Evolutionary conservation across 2,888 invertebrate genomes (phyloP).

Genomic region (Drosophila sordidula): DNA sequence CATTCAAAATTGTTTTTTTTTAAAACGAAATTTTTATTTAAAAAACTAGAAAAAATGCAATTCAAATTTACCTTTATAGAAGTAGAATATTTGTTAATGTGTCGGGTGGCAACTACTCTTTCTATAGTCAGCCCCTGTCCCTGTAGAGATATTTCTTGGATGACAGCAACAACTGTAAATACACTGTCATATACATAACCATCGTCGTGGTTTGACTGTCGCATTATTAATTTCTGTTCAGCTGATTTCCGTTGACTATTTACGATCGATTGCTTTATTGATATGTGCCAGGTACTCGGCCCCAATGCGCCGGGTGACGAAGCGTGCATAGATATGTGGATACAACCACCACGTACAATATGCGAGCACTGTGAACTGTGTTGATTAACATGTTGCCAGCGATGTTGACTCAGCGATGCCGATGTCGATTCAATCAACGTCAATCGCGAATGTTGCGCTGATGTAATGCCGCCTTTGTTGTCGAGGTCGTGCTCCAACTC

Average conservation of each 20-base stretch:
- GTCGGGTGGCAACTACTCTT: conserved; percentile 28
- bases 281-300: conserved; percentile 6
- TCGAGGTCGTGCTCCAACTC: conserved; percentile 56
- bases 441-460: conserved; percentile 52
- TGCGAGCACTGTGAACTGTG: conserved; percentile 14
- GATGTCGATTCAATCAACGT: conserved; percentile 55
- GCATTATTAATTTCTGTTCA: conserved; percentile 74
- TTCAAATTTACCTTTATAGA: no score
- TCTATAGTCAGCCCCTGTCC: no score
- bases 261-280: conserved; percentile 46
- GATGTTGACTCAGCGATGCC: conserved; percentile 35
- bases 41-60: no score
- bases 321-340: conserved; percentile 18
- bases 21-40: no score
- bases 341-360: conserved; percentile 1
- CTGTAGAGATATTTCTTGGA: background rate
- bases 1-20: no score
- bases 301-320: conserved; percentile 11
- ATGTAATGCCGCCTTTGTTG: conserved; percentile 72
- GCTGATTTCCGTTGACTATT: conserved; percentile 72
- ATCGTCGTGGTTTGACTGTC: conserved; percentile 30
- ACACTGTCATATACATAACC: conserved; percentile 18
- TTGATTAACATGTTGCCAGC: conserved; percentile 59
- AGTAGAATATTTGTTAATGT: conserved; percentile 11
- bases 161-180: conserved; percentile 33